A percentile compares a stretch with the other conserved stretches of the same genome.
These are phyloP conservation scores for Melanargia galathea DNA, from an alignment of 2,888 invertebrate species.

Conservation along the genomic window DNA sequence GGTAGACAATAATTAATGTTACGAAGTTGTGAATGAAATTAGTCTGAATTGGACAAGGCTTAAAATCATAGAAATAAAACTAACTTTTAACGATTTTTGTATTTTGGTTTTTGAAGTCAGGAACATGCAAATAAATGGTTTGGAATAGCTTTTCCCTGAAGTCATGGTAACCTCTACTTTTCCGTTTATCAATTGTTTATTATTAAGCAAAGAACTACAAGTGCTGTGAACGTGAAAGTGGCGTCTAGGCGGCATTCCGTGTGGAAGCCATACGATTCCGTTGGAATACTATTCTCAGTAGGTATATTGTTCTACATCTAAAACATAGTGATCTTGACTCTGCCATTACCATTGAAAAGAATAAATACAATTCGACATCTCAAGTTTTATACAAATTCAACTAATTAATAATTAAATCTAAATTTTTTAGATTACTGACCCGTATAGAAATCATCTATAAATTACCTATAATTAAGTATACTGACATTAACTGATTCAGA, in stretches of 20 bases:
- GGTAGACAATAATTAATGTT: too few relatives aligned
- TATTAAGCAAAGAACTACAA: slow-evolving; percentile 24
- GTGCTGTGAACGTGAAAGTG: slow-evolving; percentile 10
- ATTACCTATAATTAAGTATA: too few relatives aligned
- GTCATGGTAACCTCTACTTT: background rate
- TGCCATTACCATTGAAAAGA: too few relatives aligned
- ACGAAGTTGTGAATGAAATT: too few relatives aligned
- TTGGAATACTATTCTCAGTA: slow-evolving; percentile 8
- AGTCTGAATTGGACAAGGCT: too few relatives aligned
- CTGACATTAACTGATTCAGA: background rate
- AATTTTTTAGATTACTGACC: too few relatives aligned
- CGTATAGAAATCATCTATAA: too few relatives aligned
- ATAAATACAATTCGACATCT: too few relatives aligned
- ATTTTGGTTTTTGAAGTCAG: background rate
- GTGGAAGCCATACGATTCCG: slow-evolving; percentile 12
- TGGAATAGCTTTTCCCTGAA: background rate
- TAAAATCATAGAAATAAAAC: too few relatives aligned
- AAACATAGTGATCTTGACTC: background rate
- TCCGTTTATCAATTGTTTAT: slow-evolving; percentile 15
- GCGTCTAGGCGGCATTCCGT: slow-evolving; percentile 24
- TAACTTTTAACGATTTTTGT: background rate
- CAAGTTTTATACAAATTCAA: too few relatives aligned
- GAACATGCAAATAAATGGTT: background rate
- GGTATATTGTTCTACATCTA: slow-evolving; percentile 7
- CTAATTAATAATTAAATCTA: too few relatives aligned